These are phyloP conservation scores for Epinotia nisella DNA, from an alignment of 2,888 invertebrate species.

Conservation along the genomic window DNA sequence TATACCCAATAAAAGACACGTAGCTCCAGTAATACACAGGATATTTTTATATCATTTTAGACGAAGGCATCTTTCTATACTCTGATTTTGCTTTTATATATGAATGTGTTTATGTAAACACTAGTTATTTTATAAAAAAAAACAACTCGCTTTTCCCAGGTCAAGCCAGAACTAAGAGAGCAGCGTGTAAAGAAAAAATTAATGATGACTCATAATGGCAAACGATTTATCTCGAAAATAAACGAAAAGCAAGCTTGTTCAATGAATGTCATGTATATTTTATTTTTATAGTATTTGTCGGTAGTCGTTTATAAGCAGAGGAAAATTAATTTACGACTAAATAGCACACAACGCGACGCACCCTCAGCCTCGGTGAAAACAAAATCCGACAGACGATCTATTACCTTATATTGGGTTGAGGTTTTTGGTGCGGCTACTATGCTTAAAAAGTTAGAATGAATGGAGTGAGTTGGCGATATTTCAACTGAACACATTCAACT, in stretches of 20 bases:
- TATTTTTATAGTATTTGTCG: conserved; percentile 49
- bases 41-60: conserved; percentile 49
- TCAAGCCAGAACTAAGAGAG: neutral
- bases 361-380: conserved; percentile 21
- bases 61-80: conserved; percentile 28
- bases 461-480: neutral
- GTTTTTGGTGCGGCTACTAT: neutral
- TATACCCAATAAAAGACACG: conserved; percentile 66
- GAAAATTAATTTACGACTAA: conserved; percentile 45
- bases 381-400: conserved; percentile 26
- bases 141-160: neutral
- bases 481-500: too few species aligned
- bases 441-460: neutral
- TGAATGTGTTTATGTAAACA: too few species aligned
- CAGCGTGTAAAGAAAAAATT: neutral
- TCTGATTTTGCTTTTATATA: conserved; percentile 34
- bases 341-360: conserved; percentile 18
- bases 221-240: neutral
- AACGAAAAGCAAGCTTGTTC: conserved; percentile 50
- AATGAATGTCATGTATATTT: conserved; percentile 58
- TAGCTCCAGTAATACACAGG: conserved; percentile 55
- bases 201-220: neutral
- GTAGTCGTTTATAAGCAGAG: conserved; percentile 42
- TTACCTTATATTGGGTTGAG: conserved; percentile 5
- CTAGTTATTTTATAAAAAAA: too few species aligned